A percentile compares a stretch with the other conserved stretches of the same genome.
Evolutionary conservation across 2,113 vertebrate species (phyloP).

Genomic region (Periophthalmus modestus): DNA sequence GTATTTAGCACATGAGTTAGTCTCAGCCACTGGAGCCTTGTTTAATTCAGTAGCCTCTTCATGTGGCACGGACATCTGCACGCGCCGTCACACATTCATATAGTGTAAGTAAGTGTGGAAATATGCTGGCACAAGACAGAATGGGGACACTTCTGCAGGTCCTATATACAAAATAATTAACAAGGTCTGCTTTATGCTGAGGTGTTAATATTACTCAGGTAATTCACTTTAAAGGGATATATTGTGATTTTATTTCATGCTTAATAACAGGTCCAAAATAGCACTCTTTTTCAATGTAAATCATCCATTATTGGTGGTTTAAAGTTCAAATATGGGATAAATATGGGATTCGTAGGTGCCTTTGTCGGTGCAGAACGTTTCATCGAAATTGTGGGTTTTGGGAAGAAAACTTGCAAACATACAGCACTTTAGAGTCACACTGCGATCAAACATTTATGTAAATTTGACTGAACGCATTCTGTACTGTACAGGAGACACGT

Average conservation of each 20-base stretch:
- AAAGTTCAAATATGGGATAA: too few species aligned
- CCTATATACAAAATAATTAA: constrained; percentile 40
- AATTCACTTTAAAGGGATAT: not conserved
- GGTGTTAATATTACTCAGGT: not conserved
- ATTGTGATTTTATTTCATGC: not conserved
- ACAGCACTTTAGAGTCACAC: too few species aligned
- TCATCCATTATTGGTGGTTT: too few species aligned
- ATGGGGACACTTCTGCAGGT: constrained; percentile 42
- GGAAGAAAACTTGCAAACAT: too few species aligned
- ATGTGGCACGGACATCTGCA: constrained; percentile 20
- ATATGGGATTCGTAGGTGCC: too few species aligned
- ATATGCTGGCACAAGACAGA: constrained; percentile 33
- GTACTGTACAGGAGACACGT: too few species aligned
- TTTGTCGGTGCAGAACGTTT: too few species aligned
- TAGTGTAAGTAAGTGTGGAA: constrained; percentile 5
- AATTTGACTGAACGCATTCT: too few species aligned
- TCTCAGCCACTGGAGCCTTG: constrained; percentile 19
- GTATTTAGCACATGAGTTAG: constrained; percentile 42
- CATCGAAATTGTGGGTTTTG: too few species aligned
- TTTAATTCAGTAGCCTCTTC: constrained; percentile 41
- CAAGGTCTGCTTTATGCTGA: constrained; percentile 21
- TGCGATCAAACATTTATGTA: too few species aligned
- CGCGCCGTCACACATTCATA: not conserved
- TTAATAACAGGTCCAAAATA: not conserved
- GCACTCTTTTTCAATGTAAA: not conserved